Evolutionary conservation across 2,888 invertebrate species (phyloP).

Genomic region (Ormyrus pomaceus): DNA sequence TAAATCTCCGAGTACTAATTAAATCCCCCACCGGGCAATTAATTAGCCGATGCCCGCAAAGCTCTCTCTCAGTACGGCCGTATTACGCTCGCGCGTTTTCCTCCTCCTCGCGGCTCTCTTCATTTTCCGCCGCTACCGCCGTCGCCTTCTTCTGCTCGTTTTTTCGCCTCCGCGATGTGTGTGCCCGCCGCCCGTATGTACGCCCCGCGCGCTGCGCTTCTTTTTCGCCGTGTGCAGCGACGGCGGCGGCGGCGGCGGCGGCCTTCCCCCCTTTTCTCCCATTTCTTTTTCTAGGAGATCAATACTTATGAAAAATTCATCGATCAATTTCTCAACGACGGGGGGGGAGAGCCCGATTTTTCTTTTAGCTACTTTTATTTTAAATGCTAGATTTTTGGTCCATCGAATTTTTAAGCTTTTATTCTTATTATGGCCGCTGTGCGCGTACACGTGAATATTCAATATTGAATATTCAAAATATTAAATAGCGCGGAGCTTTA

Average conservation of each 20-base stretch:
- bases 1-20: conserved; percentile 62
- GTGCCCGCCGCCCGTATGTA: neutral
- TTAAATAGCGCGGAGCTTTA: conserved; percentile 14
- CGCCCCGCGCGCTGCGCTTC: neutral
- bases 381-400: conserved; percentile 30
- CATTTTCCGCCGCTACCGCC: neutral
- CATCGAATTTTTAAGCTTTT: conserved; percentile 31
- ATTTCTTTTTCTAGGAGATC: conserved; percentile 1
- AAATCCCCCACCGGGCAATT: conserved; percentile 62
- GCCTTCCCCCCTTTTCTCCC: neutral
- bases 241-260: too few species aligned
- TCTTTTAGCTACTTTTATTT: conserved; percentile 32
- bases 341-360: neutral
- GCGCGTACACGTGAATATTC: conserved; percentile 17
- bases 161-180: neutral
- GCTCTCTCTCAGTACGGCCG: neutral
- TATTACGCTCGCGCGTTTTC: conserved; percentile 9
- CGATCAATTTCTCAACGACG: conserved; percentile 41
- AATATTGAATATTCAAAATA: conserved; percentile 33
- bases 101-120: neutral
- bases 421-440: conserved; percentile 23
- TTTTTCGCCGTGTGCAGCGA: neutral
- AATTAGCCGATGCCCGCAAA: conserved; percentile 59
- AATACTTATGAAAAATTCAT: conserved; percentile 46
- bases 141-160: neutral